Evolutionary conservation across 2,797 vertebrate genomes (phyloP).

Genomic region (Gobio occitaniae): DNA sequence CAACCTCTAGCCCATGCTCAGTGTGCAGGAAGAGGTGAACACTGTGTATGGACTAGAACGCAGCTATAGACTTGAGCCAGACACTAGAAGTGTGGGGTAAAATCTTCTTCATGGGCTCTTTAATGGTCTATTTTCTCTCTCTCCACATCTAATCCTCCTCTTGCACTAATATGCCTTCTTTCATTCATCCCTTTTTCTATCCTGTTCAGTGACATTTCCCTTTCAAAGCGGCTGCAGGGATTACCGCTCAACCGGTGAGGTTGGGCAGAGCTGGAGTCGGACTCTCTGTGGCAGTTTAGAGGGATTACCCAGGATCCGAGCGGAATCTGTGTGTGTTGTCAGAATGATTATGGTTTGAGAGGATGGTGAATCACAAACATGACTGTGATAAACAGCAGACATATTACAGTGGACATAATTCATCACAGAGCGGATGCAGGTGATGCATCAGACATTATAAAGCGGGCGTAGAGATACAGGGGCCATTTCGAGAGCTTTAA

Average conservation of each 20-base stretch:
- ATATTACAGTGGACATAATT: conserved; percentile 28
- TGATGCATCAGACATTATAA: conserved; percentile 5
- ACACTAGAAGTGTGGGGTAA: neutral
- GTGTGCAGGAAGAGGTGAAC: neutral
- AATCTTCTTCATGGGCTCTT: conserved; percentile 23
- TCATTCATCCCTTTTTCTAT: conserved; percentile 31
- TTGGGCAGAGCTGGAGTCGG: conserved; percentile 48
- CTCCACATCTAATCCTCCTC: conserved; percentile 28
- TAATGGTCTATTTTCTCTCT: conserved; percentile 38
- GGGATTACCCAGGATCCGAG: conserved; percentile 70
- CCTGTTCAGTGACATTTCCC: conserved; percentile 45
- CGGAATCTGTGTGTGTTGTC: conserved; percentile 68
- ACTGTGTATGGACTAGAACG: neutral
- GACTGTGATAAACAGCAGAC: conserved; percentile 31
- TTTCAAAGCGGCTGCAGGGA: conserved; percentile 51
- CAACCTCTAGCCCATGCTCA: neutral
- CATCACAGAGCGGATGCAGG: conserved; percentile 22
- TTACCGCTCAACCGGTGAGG: conserved; percentile 39
- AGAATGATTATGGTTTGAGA: conserved; percentile 65
- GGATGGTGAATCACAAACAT: conserved; percentile 43
- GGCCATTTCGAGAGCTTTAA: conserved; percentile 12
- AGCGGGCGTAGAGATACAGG: neutral
- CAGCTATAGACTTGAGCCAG: neutral
- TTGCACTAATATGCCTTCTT: conserved; percentile 23
- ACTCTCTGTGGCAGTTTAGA: conserved; percentile 64